A percentile compares a stretch with the other conserved stretches of the same genome.
phyloP scores from a whole-genome alignment of 2,888 invertebrate genomes.

The Tipula confusa region DNA sequence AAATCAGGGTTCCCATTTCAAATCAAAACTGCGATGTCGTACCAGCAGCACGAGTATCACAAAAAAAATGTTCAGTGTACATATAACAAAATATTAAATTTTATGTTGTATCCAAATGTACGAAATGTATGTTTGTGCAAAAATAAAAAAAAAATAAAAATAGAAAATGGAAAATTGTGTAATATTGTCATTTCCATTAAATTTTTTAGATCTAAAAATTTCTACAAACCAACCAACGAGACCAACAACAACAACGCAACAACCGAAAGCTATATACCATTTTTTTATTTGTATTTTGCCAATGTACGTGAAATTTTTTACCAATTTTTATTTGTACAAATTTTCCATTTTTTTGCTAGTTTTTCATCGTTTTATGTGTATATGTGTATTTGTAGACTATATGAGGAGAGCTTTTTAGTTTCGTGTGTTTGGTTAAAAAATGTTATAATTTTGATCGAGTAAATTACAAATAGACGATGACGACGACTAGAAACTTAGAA shows the following conservation, averaged over 20 bases:
- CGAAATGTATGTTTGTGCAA: background rate
- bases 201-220: background rate
- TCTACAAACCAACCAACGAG: background rate
- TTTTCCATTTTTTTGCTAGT: background rate
- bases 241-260: background rate
- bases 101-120: constrained; percentile 9
- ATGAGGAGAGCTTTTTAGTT: background rate
- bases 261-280: background rate
- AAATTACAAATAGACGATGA: background rate
- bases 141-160: background rate
- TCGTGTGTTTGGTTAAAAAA: background rate
- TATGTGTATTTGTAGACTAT: background rate
- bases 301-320: constrained; percentile 20
- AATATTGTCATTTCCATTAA: constrained; percentile 25
- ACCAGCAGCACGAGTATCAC: background rate
- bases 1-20: background rate
- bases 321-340: constrained; percentile 20
- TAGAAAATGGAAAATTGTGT: background rate
- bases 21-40: background rate
- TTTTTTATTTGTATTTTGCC: background rate
- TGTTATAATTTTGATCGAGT: background rate
- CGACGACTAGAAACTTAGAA: background rate
- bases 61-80: background rate
- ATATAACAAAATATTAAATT: background rate
- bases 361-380: background rate